These are phyloP conservation scores for Graphium colonna DNA, from an alignment of 2,888 invertebrate species.

Conservation along the genomic window DNA sequence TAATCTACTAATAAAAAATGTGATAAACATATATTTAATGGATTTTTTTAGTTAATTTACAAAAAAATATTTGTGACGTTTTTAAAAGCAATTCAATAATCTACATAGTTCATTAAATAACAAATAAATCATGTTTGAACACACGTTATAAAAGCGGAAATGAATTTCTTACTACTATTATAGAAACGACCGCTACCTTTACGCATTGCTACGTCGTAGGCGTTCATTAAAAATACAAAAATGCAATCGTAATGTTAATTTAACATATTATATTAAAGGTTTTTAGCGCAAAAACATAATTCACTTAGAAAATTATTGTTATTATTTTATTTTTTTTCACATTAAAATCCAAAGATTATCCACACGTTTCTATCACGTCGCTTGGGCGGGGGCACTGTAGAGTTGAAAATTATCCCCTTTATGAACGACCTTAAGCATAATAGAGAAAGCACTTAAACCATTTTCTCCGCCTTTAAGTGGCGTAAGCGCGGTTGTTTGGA, in stretches of 20 bases:
- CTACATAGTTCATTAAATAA: no score
- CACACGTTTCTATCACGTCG: constrained; percentile 44
- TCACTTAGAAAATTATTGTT: no score
- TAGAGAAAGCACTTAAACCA: constrained; percentile 81
- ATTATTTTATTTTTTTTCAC: constrained; percentile 1
- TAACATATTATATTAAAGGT: no score
- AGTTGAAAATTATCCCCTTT: constrained; percentile 80
- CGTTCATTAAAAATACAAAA: background rate
- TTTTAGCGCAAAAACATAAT: no score
- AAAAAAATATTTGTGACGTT: no score
- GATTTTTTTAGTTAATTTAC: no score
- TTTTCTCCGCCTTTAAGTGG: constrained; percentile 80
- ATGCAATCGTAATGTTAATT: no score
- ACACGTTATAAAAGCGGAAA: no score
- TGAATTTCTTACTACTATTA: no score
- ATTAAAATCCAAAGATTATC: constrained; percentile 37
- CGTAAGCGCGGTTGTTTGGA: constrained; percentile 76
- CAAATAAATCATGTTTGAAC: background rate
- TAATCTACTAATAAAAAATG: no score
- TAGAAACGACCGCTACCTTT: background rate
- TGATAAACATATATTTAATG: no score
- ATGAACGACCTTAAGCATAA: constrained; percentile 79
- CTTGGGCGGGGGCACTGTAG: constrained; percentile 61
- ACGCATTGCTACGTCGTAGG: background rate
- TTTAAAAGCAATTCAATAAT: background rate